phyloP scores from a whole-genome alignment of 1,140 invertebrate genomes.

The Drosophila lacteicornis region DNA sequence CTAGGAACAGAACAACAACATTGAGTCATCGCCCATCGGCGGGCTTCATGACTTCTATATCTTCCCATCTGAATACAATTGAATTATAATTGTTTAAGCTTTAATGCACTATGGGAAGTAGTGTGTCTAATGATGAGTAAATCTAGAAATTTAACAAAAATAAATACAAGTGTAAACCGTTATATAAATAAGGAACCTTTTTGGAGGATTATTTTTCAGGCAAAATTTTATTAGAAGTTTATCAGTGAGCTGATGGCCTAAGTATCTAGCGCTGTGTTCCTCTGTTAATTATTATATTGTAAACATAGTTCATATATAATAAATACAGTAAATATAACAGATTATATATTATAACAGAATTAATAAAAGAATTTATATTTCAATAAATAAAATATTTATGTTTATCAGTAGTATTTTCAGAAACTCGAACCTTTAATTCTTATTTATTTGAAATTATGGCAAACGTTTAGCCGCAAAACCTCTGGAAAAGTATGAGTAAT shows the following conservation, averaged over 20 bases:
- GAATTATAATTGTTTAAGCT: conserved; percentile 41
- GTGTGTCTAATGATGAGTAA: background rate
- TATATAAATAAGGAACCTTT: no score
- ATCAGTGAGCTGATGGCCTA: no score
- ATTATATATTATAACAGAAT: no score
- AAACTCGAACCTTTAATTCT: background rate
- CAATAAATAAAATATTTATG: no score
- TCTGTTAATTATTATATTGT: no score
- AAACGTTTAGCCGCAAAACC: background rate
- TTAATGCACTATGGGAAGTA: background rate
- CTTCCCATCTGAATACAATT: conserved; percentile 50
- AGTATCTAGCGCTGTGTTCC: no score
- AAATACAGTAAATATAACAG: no score
- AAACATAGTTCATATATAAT: no score
- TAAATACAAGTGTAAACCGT: no score
- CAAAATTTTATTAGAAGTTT: no score
- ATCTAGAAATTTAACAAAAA: background rate
- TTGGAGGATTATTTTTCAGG: no score
- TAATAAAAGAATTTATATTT: no score
- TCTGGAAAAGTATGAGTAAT: background rate
- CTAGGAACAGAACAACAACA: conserved; percentile 31
- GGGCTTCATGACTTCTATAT: conserved; percentile 37
- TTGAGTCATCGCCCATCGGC: conserved; percentile 29
- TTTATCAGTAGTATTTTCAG: background rate
- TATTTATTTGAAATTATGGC: background rate